These are phyloP conservation scores for Pelecanoides urinatrix DNA, from an alignment of 2,113 vertebrate genomes.

Conservation along the genomic window DNA sequence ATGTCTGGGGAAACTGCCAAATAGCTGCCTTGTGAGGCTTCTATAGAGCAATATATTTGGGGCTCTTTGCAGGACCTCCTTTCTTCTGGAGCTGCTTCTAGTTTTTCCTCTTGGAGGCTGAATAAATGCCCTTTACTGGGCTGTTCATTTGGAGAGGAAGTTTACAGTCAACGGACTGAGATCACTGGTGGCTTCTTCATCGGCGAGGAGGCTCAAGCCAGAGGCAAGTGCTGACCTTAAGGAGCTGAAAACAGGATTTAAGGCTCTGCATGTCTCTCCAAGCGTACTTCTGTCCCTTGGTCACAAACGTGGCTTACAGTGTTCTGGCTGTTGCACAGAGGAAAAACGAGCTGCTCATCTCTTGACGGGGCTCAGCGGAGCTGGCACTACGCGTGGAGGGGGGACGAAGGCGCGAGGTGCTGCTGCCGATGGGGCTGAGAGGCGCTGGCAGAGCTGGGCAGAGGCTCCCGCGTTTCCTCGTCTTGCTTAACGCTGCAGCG, in stretches of 20 bases:
- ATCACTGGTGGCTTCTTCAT: not conserved
- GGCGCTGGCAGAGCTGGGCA: not conserved
- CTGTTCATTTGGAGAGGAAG: not conserved
- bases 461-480: not conserved
- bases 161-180: not conserved
- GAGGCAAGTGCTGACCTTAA: not conserved
- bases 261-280: not conserved
- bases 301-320: fast-evolving
- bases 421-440: not conserved
- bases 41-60: not conserved
- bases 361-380: not conserved
- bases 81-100: not conserved
- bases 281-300: not conserved
- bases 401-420: not conserved
- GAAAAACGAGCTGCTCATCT: not conserved
- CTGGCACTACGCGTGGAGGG: not conserved
- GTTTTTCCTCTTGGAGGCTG: too few species aligned
- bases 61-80: not conserved
- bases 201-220: not conserved
- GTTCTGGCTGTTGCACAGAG: not conserved
- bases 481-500: not conserved
- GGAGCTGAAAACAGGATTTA: not conserved
- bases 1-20: conserved; percentile 50
- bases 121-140: not conserved
- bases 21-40: conserved; percentile 30